Evolutionary conservation across 2,113 vertebrate species (phyloP), one percentile per base, ranked within the genome.

Genomic region (Platichthys stellatus): DNA sequence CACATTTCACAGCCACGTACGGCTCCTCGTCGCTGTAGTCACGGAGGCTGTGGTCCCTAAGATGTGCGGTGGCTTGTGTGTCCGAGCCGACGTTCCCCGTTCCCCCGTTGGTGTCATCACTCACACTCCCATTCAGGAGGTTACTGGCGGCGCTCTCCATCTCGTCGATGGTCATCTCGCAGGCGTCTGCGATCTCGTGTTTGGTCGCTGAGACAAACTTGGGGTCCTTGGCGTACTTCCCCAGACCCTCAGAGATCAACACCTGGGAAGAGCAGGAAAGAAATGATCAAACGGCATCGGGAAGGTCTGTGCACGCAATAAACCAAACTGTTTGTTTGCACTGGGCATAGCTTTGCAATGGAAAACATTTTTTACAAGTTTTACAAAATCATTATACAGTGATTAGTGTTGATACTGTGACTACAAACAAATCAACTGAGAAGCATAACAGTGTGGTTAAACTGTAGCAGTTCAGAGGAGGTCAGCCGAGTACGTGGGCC

Each of bases 101-200:
- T 24, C 14, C 73, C 13, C 54, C 58, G 0, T 10, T 68, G 63
- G n/a, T 73, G 40, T 83, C 61, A 24, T 86, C 88, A 9, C 78
- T 81, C 85, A 95, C 76, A 1, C 91, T 94, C 47, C 97, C 96
- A 0, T 97, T 98, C 72, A 99, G 95, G 90, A 99, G 94, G 69
- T 95, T 95, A 80, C 96, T 98, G 61, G 98, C 98, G 0, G 98
- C 98, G 2, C 98, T 99, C 92, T 99, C 98, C 98, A 99, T 99
- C 92, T 99, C 98, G 0, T 99, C 97, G 1, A 98, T 97, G 56
- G 97, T 99, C 93, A 99, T 93, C 89, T 98, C 95, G 70, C 97
- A 99, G 20, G 98, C 98, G 18, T 99, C 97, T 0, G 98, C 98
- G 1, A 99, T 98, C 83, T 99, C 98, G 0, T 97, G 94, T 87